phyloP scores from a whole-genome alignment of 2,888 invertebrate species.

The Pollenia amentaria region DNA sequence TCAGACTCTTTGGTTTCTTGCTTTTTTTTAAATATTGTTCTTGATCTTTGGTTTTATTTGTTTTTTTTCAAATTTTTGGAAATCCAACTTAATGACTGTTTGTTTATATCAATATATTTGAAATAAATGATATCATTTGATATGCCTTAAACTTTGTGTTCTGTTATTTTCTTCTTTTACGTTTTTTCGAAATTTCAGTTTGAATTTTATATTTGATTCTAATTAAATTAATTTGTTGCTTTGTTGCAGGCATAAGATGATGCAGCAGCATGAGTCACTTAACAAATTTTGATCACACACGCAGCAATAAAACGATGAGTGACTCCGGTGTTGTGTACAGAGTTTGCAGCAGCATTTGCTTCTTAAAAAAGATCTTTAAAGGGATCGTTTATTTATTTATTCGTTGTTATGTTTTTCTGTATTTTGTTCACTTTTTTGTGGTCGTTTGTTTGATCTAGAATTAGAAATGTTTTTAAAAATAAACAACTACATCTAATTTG shows the following conservation, averaged over 20 bases:
- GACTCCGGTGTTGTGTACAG: constrained; percentile 38
- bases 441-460: constrained; percentile 69
- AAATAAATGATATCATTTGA: constrained; percentile 24
- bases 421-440: constrained; percentile 1
- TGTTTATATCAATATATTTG: background rate
- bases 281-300: constrained; percentile 64
- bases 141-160: background rate
- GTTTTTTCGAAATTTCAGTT: constrained; percentile 69
- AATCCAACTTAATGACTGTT: constrained; percentile 28
- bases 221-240: constrained; percentile 72
- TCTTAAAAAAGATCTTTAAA: constrained; percentile 51
- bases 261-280: constrained; percentile 72
- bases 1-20: constrained; percentile 73
- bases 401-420: constrained; percentile 40
- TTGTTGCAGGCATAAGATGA: constrained; percentile 67
- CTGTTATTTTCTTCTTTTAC: constrained; percentile 69
- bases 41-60: constrained; percentile 67
- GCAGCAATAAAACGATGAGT: constrained; percentile 50
- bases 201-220: constrained; percentile 70
- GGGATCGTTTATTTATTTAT: constrained; percentile 63
- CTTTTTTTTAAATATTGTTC: constrained; percentile 45
- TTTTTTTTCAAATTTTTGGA: constrained; percentile 39
- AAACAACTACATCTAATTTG: constrained; percentile 62
- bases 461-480: constrained; percentile 62
- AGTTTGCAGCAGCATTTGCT: constrained; percentile 26